Conservation (phyloP, 2,888 invertebrate species). For the Hetaerina titia region DNA sequence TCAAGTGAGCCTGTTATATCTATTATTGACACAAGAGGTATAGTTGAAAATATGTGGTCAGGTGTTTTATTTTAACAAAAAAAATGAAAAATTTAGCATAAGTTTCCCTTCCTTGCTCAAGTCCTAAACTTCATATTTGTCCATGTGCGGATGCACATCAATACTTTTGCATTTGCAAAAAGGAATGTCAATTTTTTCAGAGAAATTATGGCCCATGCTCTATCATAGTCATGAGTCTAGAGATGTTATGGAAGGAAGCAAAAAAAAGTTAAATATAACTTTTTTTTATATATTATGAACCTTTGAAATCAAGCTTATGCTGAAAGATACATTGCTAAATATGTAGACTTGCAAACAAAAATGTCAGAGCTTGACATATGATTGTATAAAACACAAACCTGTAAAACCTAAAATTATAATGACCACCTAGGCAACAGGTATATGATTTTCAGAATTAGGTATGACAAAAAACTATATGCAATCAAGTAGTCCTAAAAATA, state of each 20-base stretch:
- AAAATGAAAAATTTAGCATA: no score
- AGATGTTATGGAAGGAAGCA: no score
- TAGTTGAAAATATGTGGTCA: no score
- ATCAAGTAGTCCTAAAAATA: not conserved
- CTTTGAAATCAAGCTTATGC: not conserved
- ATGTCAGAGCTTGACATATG: not conserved
- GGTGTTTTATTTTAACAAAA: no score
- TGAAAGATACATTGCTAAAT: not conserved
- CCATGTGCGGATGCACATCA: not conserved
- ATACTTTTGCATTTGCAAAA: not conserved
- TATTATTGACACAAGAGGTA: no score
- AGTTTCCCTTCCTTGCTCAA: no score
- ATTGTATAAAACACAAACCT: not conserved
- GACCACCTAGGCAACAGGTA: not conserved
- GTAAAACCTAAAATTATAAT: not conserved
- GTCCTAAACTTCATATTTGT: no score
- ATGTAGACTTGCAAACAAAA: not conserved
- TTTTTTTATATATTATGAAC: no score
- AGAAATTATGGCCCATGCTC: not conserved
- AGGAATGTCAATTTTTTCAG: not conserved
- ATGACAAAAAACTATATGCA: not conserved
- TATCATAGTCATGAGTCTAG: no score
- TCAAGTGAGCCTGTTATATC: no score
- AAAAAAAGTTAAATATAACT: no score
- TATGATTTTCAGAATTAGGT: not conserved